Evolutionary conservation across 2,113 vertebrate species (phyloP).

Genomic region (Leuciscus idus): DNA sequence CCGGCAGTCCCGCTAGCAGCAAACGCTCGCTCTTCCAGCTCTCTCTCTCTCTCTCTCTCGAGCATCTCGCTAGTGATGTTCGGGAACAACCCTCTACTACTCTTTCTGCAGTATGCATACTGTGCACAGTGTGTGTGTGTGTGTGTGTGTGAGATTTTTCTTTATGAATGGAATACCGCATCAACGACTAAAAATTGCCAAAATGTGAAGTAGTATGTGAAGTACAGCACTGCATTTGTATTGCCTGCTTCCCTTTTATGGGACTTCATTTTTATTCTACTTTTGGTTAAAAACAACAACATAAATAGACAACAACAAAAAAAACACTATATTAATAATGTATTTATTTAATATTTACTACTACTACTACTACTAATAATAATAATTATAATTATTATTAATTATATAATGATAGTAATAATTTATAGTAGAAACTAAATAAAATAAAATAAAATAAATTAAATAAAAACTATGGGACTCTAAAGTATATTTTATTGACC

Average conservation of each 20-base stretch:
- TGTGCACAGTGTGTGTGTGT: background rate
- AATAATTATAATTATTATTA: too few species aligned
- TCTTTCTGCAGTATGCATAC: background rate
- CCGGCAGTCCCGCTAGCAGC: conserved; percentile 2
- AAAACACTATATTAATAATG: background rate
- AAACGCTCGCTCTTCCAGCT: background rate
- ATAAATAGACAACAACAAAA: background rate
- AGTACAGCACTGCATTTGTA: too few species aligned
- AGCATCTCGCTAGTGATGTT: background rate
- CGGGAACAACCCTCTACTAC: background rate
- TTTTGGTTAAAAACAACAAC: background rate
- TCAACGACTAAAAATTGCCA: too few species aligned
- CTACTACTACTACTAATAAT: too few species aligned
- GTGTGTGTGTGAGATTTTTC: too few species aligned
- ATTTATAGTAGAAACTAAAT: too few species aligned
- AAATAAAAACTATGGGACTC: background rate
- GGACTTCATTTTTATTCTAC: background rate
- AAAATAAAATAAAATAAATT: too few species aligned
- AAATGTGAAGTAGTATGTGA: too few species aligned
- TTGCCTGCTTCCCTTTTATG: too few species aligned
- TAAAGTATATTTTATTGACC: background rate
- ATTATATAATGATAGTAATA: too few species aligned
- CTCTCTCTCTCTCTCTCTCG: background rate
- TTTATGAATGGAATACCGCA: background rate
- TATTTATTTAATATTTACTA: too few species aligned